Base-by-base conservation (phyloP, 2,113 vertebrate genomes). In the Protomyctophum bolini region DNA sequence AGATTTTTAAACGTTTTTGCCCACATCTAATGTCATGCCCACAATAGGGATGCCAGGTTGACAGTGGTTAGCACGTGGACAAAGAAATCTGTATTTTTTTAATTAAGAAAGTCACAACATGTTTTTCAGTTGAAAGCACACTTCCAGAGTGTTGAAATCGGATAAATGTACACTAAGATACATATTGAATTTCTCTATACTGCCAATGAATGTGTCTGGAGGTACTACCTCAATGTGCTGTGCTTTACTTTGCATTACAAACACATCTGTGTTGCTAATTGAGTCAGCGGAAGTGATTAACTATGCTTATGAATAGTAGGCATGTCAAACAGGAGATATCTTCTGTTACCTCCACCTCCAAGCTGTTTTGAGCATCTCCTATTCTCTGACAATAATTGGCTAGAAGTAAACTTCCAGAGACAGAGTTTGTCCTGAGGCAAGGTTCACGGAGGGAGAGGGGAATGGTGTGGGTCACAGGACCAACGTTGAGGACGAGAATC, bases 211-310 rank as follows among this genome's bases (percentile, higher is more conserved):
- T 41, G 33, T 45, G 51, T 52, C 33, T 65, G 55, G 15, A 15
- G 14, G 68, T 58, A 56, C 14, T 55, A 5, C 58, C 54, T 75
- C 67, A 61, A 41, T 73, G 58, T 21, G 8, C 11, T 14, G 10
- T 41, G 29, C 57, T 57, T 60, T 65, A 59, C 46, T 14, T 47
- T 54, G 49, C 51, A 72, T 70, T 76, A 67, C 76, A 73, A 70
- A 55, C 48, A 65, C 72, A 74, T 64, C 51, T 65, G 45, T 0
- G 47, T 57, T 47, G 59, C 58, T 63, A 46, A 76, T 41, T 41
- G 56, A 52, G 55, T 46, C 49, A n/a, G 12, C 11, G 10, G 8
- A 5, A 28, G 15, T 69, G 21, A 33, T 9, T 10, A 14, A n/a
- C 10, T 12, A 7, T 3, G 55, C 60, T 60, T 57, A 45, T 7